Evolutionary conservation across 2,113 vertebrate species (phyloP), one percentile per base, ranked within the genome.

Genomic region (Anolis carolinensis): DNA sequence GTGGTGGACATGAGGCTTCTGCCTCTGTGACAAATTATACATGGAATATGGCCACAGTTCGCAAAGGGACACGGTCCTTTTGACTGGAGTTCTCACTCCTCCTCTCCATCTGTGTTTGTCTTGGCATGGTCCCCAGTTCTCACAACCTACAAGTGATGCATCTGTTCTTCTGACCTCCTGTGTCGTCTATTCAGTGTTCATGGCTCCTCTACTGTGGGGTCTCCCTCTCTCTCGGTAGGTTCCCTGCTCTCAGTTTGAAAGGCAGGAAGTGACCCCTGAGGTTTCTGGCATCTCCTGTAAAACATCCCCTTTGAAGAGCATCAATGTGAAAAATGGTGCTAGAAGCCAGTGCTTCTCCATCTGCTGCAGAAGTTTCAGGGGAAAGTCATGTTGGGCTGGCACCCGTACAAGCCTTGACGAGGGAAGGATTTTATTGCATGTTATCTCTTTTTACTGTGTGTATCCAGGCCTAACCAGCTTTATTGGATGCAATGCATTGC

Each of bases 281-380:
- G 11, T 88, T 93, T 91, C 92, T 89, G 36, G 89, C 82, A 79
- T 92, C 89, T 85, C 88, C 39, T 91, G 90, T 89, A 90, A 94
- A 93, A 76, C 70, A 84, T 32, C 82, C 27, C 48, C 4, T 70
- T 88, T 79, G 86, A 89, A 92, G 90, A 86, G 14, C 25, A 14
- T 70, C 79, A 59, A 27, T 52, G 36, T 7, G 23, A 50, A 59
- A 44, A 65, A 70, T 81, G 83, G 63, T 27, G 80, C 30, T 88
- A 67, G 77, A 90, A 89, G 91, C 88, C 79, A 0, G 71, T 86
- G 52, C 13, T 67, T 79, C 90, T 80, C 65, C 44, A 21, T 79
- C 81, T 39, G 82, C 88, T 77, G 34, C 0, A 0, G 1, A 34
- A 16, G 36, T 91, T 88, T 89, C 34, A 10, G 5, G 74, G 81